A percentile compares a stretch with the other conserved stretches of the same genome.
phyloP scores from a whole-genome alignment of 2,113 vertebrate genomes.

The Pygoscelis antarcticus region DNA sequence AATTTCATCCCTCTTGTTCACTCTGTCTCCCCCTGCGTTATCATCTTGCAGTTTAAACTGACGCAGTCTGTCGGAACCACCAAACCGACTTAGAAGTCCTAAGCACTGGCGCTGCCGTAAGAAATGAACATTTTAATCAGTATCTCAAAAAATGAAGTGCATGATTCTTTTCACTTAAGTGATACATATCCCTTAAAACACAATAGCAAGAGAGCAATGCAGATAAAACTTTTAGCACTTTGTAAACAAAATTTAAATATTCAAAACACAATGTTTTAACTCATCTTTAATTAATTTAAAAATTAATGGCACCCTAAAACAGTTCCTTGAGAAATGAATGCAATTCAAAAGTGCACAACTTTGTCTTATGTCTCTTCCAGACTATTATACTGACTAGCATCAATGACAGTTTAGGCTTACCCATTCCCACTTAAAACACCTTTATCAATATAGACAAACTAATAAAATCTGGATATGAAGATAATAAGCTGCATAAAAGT shows the following conservation, averaged over 20 bases:
- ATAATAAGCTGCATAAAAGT: neutral
- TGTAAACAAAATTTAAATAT: neutral
- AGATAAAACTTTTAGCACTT: neutral
- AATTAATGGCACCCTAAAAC: neutral
- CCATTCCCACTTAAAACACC: neutral
- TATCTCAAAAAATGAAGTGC: neutral
- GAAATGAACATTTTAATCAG: neutral
- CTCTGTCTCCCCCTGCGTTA: conserved; percentile 78
- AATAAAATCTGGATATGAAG: neutral
- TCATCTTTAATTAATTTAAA: neutral
- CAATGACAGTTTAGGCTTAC: neutral
- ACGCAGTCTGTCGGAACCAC: conserved; percentile 86
- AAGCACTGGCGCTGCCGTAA: conserved; percentile 86
- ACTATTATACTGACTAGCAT: neutral
- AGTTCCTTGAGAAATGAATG: neutral
- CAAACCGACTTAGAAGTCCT: conserved; percentile 88
- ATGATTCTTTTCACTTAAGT: neutral
- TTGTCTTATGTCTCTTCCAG: neutral
- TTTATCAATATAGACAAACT: neutral
- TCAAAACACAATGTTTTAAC: neutral
- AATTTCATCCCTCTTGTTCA: conserved; percentile 87
- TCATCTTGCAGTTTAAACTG: conserved; percentile 90
- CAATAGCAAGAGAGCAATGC: neutral
- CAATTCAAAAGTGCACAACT: neutral
- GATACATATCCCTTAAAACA: neutral